These are phyloP conservation scores for Geotrypetes seraphini DNA, from an alignment of 2,797 vertebrate species.

Conservation along the genomic window DNA sequence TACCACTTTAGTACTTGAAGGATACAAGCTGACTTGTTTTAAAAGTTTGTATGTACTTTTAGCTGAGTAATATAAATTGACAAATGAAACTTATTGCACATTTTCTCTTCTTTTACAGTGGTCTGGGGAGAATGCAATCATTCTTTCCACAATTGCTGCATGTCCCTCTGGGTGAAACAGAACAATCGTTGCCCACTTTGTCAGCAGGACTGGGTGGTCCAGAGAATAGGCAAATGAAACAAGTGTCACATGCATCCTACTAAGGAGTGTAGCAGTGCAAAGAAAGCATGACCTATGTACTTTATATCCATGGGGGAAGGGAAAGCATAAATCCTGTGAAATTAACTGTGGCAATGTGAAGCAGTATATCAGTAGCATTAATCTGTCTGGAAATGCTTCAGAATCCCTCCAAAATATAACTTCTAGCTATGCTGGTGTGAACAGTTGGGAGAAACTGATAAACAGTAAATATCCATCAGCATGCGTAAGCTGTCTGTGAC, in stretches of 20 bases:
- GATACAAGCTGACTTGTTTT: no score
- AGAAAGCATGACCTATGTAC: neutral
- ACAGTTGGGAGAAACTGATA: no score
- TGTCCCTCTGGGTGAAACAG: constrained; percentile 98
- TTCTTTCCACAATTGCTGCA: constrained; percentile 98
- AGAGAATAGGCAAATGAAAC: constrained; percentile 92
- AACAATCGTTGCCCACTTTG: constrained; percentile 97
- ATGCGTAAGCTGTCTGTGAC: no score
- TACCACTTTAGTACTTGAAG: no score
- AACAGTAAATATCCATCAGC: no score
- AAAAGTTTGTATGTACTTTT: no score
- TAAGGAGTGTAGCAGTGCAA: neutral
- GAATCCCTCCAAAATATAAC: constrained; percentile 1
- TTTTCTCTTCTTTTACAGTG: constrained; percentile 59
- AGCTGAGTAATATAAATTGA: no score
- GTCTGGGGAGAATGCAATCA: constrained; percentile 99
- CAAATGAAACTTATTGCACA: no score
- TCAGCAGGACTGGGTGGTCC: constrained; percentile 98
- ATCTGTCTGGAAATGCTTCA: constrained; percentile 7
- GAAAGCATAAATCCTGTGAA: neutral
- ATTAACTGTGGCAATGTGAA: neutral
- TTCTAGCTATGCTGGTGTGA: no score
- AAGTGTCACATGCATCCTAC: neutral
- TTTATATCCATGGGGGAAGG: neutral
- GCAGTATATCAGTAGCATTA: neutral